Base-by-base conservation (phyloP, 2,888 invertebrate species). In the Rotaria sp. region DNA sequence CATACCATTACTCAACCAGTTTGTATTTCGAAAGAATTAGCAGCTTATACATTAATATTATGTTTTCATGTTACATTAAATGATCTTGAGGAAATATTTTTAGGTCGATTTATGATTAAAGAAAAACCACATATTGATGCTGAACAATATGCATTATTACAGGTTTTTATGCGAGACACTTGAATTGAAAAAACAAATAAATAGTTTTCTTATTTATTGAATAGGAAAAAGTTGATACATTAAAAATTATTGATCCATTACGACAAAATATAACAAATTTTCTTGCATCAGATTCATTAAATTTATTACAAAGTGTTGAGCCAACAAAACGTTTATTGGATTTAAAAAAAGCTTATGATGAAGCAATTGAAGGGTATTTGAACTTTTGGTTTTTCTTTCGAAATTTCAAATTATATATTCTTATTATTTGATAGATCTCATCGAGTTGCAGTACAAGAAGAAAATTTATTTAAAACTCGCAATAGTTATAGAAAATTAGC, bases 71-170 rank as follows among this genome's bases (percentile, higher is more conserved):
- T 89, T 87, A 89, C 89, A 50, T 87, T 90, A 11, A 86, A 87
- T 24, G 89, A 89, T 86, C 88, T 91, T 15, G 90, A 91, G 87
- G 90, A 90, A 87, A 89, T 90, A 84, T 88, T 91, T 10, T 88
- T 91, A 26, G 89, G 90, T 87, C 88, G 90, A 75, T 91, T 91
- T 88, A 89, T 90, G 88, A 88, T 88, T 26, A 89, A 89, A 84
- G 91, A 91, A 88, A 91, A 91, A 87, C 88, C 90, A 3, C 88
- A 91, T n/a, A 88, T 91, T n/a, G 89, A 90, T 87, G 90, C 90
- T 86, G 91, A 91, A 88, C 88, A 89, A 85, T 89, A 88, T 15
- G 88, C 90, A 45, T 89, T 91, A 11, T 88, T 89, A 88, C 89
- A 90, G 89, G 91, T 90, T 59, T 52, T 80, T 26, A 2, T 8